phyloP scores from a whole-genome alignment of 2,113 vertebrate species.

The Gymnorhina tibicen region DNA sequence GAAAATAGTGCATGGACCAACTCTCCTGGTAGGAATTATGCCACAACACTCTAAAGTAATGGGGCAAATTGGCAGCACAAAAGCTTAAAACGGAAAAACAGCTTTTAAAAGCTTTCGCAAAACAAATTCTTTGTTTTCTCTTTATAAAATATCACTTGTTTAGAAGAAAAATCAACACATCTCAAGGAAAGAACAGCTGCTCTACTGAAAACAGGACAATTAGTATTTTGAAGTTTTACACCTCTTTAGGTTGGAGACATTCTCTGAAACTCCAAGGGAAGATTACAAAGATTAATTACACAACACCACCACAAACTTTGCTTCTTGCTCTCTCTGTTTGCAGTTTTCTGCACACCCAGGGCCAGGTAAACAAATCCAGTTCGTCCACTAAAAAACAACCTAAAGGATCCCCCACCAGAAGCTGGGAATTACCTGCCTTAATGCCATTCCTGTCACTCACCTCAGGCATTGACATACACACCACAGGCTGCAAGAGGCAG shows the following conservation, averaged over 20 bases:
- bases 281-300: neutral
- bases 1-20: neutral
- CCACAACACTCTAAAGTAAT: neutral
- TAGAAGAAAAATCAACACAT: neutral
- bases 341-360: neutral
- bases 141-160: neutral
- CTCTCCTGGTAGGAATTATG: accelerated
- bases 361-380: neutral
- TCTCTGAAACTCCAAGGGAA: neutral
- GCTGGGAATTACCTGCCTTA: neutral
- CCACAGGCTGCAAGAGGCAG: neutral
- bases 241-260: neutral
- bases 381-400: neutral
- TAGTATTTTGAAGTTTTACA: neutral
- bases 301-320: neutral
- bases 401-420: neutral
- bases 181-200: neutral
- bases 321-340: neutral
- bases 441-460: neutral
- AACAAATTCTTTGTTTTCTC: neutral
- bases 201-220: neutral
- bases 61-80: neutral
- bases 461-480: neutral
- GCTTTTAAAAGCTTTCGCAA: neutral
- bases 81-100: neutral